Evolutionary conservation across 2,888 invertebrate genomes (phyloP).

Genomic region (Acanthacorydalis orientalis): DNA sequence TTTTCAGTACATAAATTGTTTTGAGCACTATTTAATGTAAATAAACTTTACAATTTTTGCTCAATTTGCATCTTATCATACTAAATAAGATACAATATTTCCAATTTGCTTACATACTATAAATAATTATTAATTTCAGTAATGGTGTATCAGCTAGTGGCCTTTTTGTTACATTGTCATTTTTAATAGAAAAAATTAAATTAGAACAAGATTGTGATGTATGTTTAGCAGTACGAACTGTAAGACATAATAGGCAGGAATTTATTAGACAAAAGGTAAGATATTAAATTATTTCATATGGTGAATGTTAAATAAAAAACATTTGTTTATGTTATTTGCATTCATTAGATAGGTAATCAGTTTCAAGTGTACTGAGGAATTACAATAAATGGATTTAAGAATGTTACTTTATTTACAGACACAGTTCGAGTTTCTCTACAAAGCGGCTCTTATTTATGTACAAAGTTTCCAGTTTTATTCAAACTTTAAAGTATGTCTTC

Average conservation of each 20-base stretch:
- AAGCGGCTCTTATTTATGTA: conserved; percentile 20
- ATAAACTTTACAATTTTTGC: too few relatives aligned
- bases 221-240: conserved; percentile 26
- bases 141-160: conserved; percentile 30
- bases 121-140: conserved; percentile 17
- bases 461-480: conserved; percentile 21
- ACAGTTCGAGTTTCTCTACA: conserved; percentile 24
- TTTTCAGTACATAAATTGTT: too few relatives aligned
- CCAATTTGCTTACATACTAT: background rate
- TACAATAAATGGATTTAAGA: background rate
- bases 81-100: too few relatives aligned
- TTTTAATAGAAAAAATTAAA: conserved; percentile 30
- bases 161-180: conserved; percentile 27
- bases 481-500: conserved; percentile 15
- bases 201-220: conserved; percentile 32
- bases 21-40: too few relatives aligned
- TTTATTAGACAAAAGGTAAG: conserved; percentile 16
- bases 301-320: too few relatives aligned
- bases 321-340: too few relatives aligned
- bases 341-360: too few relatives aligned
- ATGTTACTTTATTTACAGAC: conserved; percentile 16
- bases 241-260: conserved; percentile 26
- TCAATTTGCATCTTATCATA: too few relatives aligned
- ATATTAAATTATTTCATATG: too few relatives aligned
- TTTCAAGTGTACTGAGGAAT: too few relatives aligned